A percentile compares a stretch with the other conserved stretches of the same genome.
These are phyloP conservation scores for Phaenicophaeus curvirostris DNA, from an alignment of 2,797 vertebrate species.

Conservation along the genomic window DNA sequence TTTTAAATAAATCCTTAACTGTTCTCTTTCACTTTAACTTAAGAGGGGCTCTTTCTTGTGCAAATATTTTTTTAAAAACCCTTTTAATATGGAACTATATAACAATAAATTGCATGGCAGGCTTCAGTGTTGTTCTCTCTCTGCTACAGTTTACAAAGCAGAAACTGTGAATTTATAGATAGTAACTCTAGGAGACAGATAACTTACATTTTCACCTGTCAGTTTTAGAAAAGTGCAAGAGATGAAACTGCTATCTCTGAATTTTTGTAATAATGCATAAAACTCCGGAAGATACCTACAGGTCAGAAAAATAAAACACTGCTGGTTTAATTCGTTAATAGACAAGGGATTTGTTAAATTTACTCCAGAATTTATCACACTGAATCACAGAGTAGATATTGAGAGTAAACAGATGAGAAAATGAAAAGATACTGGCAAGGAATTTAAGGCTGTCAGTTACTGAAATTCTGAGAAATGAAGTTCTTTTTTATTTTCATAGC, in stretches of 20 bases:
- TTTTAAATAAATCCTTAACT: neutral
- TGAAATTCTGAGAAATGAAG: neutral
- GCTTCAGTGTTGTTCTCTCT: neutral
- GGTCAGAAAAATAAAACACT: neutral
- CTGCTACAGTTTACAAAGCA: neutral
- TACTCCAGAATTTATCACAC: neutral
- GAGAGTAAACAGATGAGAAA: neutral
- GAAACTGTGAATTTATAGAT: neutral
- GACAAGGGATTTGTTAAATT: neutral
- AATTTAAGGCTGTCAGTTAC: neutral
- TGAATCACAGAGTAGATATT: neutral
- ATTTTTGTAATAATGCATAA: neutral
- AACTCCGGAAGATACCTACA: neutral
- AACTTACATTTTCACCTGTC: neutral
- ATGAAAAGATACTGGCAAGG: neutral
- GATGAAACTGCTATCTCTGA: neutral
- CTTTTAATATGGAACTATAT: neutral
- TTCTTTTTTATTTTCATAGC: neutral
- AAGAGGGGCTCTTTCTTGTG: slow-evolving; percentile 44
- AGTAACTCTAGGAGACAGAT: neutral
- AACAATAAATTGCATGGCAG: neutral
- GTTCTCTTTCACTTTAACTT: slow-evolving; percentile 17
- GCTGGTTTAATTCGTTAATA: neutral
- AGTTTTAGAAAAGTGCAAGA: neutral
- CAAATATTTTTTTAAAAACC: neutral